Percentiles rank a stretch among this genome's conserved stretches.
Conservation (phyloP, 2,888 invertebrate genomes). For the Tachina lurida region DNA sequence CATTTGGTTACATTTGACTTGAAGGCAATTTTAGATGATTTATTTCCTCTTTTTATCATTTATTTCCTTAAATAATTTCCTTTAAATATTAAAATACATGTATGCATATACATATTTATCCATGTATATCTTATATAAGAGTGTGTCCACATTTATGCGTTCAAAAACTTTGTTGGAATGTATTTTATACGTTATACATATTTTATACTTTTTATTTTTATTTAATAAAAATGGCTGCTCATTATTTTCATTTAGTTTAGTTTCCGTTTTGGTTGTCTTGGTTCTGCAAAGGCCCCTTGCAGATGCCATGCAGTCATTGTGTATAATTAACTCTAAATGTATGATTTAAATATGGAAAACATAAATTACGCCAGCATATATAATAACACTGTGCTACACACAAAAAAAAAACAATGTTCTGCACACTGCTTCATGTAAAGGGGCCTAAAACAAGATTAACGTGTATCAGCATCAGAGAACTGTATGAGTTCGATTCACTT, state of each 20-base stretch:
- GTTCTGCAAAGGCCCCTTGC: background rate
- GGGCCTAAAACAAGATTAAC: no score
- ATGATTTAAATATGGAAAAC: background rate
- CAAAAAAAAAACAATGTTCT: no score
- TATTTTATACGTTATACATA: background rate
- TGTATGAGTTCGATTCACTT: no score
- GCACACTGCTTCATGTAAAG: no score
- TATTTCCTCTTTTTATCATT: constrained; percentile 51
- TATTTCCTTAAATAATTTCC: constrained; percentile 45
- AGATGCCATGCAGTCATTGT: constrained; percentile 11
- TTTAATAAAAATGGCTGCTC: background rate
- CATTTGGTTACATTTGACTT: constrained; percentile 32
- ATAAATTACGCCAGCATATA: background rate
- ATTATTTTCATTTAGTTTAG: background rate
- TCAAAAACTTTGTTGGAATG: background rate
- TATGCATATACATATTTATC: background rate
- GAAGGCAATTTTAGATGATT: constrained; percentile 53
- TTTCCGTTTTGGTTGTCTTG: background rate
- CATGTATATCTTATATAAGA: background rate
- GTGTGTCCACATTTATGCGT: background rate
- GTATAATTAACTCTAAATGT: background rate
- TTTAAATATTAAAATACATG: constrained; percentile 2
- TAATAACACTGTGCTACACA: no score
- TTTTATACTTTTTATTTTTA: background rate
- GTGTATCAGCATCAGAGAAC: no score